phyloP scores from a whole-genome alignment of 2,888 invertebrate genomes.

The Pachydiplax longipennis region DNA sequence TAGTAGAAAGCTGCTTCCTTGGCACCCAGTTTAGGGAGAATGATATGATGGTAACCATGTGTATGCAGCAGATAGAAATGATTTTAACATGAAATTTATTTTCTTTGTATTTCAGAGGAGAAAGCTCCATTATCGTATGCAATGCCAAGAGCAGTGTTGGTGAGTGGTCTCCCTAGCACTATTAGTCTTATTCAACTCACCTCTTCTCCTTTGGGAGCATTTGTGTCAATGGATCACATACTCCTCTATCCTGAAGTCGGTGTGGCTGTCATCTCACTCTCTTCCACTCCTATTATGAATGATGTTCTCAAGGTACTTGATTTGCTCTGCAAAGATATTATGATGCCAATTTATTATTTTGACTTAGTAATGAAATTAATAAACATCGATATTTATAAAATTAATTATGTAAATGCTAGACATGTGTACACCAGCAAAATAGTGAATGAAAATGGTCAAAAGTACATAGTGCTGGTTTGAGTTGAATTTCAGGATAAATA shows the following conservation, averaged over 20 bases:
- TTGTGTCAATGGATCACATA: constrained; percentile 28
- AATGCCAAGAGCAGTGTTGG: constrained; percentile 36
- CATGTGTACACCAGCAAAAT: too few relatives aligned
- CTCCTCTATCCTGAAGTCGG: constrained; percentile 46
- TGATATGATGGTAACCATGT: too few relatives aligned
- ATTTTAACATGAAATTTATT: neutral
- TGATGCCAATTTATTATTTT: neutral
- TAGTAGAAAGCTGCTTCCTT: too few relatives aligned
- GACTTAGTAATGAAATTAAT: neutral
- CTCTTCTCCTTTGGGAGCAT: constrained; percentile 8
- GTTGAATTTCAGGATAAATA: too few relatives aligned
- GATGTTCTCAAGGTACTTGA: constrained; percentile 35
- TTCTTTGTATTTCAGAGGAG: constrained; percentile 14
- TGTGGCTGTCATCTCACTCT: constrained; percentile 45
- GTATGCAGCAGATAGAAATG: too few relatives aligned
- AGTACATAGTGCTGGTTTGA: too few relatives aligned
- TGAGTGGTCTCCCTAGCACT: constrained; percentile 41
- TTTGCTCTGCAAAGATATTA: neutral
- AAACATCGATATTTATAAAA: too few relatives aligned
- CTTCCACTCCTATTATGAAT: neutral
- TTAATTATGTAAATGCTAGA: too few relatives aligned
- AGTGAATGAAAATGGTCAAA: too few relatives aligned
- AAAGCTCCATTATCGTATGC: constrained; percentile 18
- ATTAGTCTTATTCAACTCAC: neutral
- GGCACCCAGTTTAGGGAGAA: too few relatives aligned